phyloP scores from a whole-genome alignment of 2,888 invertebrate species.

The Dolomedes plantarius region DNA sequence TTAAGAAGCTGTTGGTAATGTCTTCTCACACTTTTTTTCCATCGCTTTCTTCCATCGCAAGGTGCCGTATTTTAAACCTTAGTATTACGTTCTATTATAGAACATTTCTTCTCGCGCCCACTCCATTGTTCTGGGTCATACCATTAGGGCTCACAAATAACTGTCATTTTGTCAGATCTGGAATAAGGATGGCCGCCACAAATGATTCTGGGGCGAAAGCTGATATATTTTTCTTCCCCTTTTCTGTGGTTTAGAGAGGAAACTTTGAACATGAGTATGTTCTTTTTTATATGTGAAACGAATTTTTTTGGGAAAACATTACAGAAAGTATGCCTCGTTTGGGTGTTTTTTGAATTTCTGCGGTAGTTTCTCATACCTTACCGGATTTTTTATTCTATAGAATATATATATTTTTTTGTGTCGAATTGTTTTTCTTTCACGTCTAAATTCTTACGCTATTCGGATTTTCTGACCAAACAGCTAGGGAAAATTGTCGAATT shows the following conservation, averaged over 20 bases:
- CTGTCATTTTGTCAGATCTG: slow-evolving; percentile 31
- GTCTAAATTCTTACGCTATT: too few relatives aligned
- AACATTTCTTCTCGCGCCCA: slow-evolving; percentile 24
- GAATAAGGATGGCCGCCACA: slow-evolving; percentile 40
- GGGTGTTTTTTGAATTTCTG: too few relatives aligned
- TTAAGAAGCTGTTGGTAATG: slow-evolving; percentile 9
- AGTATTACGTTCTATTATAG: slow-evolving; percentile 41
- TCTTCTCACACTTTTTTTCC: slow-evolving; percentile 11
- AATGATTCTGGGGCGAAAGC: slow-evolving; percentile 25
- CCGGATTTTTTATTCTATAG: too few relatives aligned
- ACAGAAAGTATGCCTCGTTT: too few relatives aligned
- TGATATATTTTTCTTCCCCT: not conserved
- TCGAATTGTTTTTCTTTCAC: too few relatives aligned
- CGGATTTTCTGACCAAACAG: too few relatives aligned
- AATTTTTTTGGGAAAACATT: too few relatives aligned
- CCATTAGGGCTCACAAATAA: slow-evolving; percentile 38
- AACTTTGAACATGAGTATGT: not conserved
- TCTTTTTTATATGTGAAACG: too few relatives aligned
- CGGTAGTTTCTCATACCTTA: too few relatives aligned
- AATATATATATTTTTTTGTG: too few relatives aligned
- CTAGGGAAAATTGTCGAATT: too few relatives aligned
- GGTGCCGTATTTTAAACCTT: slow-evolving; percentile 21
- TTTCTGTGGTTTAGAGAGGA: not conserved
- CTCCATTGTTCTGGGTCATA: slow-evolving; percentile 52
- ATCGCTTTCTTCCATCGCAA: not conserved